Conservation (phyloP, 2,888 invertebrate genomes). For the Parnassius apollo region DNA sequence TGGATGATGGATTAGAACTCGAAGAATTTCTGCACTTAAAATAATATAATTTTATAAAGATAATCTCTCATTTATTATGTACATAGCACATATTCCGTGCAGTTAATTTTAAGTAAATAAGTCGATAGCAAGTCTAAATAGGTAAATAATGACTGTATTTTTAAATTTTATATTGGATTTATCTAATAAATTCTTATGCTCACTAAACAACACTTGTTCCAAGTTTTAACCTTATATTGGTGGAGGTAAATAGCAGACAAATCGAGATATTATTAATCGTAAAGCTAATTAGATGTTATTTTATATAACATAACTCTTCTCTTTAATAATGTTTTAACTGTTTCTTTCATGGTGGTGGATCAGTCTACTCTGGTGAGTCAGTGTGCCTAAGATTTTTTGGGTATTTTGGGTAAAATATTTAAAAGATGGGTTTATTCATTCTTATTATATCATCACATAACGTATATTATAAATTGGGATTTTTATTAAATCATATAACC, state of each 20-base stretch:
- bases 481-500: background rate
- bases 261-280: slow-evolving; percentile 15
- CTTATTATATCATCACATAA: slow-evolving; percentile 1
- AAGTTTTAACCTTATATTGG: slow-evolving; percentile 21
- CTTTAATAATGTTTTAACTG: slow-evolving; percentile 22
- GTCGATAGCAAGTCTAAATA: no score
- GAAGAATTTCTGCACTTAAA: no score
- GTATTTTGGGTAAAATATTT: slow-evolving; percentile 31
- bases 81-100: no score
- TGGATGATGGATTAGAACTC: no score
- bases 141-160: no score
- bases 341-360: slow-evolving; percentile 79
- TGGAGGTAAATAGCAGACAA: slow-evolving; percentile 24
- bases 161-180: no score
- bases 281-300: background rate
- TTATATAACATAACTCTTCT: background rate
- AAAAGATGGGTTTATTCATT: slow-evolving; percentile 4
- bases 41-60: no score
- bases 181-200: background rate
- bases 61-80: no score
- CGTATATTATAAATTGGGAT: background rate
- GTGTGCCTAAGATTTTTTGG: slow-evolving; percentile 41
- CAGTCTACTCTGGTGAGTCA: slow-evolving; percentile 68
- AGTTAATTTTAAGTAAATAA: no score
- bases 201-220: slow-evolving; percentile 8